These are phyloP conservation scores for Otolemur crassicaudatus DNA, from an alignment of 2,797 vertebrate genomes.

Conservation along the genomic window DNA sequence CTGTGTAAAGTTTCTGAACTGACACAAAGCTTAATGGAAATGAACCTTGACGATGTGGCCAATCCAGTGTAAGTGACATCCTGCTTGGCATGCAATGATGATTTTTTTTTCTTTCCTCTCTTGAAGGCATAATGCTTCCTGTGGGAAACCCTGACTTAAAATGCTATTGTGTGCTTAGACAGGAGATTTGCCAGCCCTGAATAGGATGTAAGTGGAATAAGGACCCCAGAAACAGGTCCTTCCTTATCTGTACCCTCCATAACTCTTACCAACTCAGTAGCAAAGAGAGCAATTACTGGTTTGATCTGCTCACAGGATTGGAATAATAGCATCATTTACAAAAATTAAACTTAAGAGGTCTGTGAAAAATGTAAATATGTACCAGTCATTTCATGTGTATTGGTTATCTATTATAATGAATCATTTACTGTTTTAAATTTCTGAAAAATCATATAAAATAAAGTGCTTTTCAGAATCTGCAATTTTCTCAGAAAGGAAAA, in stretches of 20 bases:
- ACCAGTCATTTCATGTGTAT: not conserved
- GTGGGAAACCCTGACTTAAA: conserved; percentile 84
- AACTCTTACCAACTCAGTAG: not conserved
- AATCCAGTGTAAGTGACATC: conserved; percentile 89
- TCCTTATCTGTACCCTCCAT: not conserved
- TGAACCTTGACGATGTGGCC: conserved; percentile 89
- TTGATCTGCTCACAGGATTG: not conserved
- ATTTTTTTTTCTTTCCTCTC: conserved; percentile 79
- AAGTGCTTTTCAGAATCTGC: not conserved
- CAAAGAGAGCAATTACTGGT: not conserved
- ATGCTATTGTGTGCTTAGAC: conserved; percentile 75
- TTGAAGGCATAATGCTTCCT: conserved; percentile 88
- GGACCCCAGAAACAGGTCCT: not conserved
- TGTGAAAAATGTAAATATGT: not conserved
- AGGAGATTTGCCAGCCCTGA: conserved; percentile 72
- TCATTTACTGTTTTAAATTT: not conserved
- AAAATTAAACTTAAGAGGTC: conserved; percentile 37
- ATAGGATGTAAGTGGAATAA: not conserved
- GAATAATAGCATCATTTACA: not conserved
- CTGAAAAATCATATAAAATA: not conserved
- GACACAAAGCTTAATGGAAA: conserved; percentile 92
- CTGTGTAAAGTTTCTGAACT: conserved; percentile 89
- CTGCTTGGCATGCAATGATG: conserved; percentile 83
- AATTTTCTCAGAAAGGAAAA: not conserved
- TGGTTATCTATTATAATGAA: not conserved